Evolutionary conservation across 2,888 invertebrate genomes (phyloP).

Genomic region (Teinopalpus imperialis): DNA sequence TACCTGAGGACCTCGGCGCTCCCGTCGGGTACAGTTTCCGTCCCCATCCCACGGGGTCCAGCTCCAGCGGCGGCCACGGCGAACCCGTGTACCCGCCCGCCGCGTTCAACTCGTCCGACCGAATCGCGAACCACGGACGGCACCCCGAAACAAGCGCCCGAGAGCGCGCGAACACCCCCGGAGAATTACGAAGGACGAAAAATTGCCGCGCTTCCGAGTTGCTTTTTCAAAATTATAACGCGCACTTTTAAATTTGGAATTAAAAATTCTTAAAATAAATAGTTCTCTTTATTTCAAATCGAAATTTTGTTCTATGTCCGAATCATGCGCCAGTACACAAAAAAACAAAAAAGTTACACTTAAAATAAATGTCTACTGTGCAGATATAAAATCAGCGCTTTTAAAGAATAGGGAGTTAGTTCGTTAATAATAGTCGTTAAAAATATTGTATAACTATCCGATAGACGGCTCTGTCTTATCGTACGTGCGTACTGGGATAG

Average conservation of each 20-base stretch:
- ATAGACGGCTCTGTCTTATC: constrained; percentile 73
- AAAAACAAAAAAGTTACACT: constrained; percentile 12
- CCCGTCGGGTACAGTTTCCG: constrained; percentile 90
- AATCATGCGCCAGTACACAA: constrained; percentile 8
- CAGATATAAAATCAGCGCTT: too few relatives aligned
- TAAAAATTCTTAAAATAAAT: background rate
- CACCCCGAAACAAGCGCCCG: constrained; percentile 60
- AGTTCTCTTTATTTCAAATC: background rate
- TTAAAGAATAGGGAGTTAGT: background rate
- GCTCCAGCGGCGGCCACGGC: constrained; percentile 89
- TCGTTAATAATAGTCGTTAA: constrained; percentile 12
- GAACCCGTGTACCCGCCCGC: constrained; percentile 90
- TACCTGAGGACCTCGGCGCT: constrained; percentile 84
- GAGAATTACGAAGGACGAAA: constrained; percentile 46
- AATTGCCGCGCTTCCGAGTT: constrained; percentile 29
- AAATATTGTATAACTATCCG: constrained; percentile 42
- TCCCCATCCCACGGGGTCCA: constrained; percentile 91
- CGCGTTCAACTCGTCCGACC: constrained; percentile 89
- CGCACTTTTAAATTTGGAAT: constrained; percentile 8
- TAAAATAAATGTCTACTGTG: constrained; percentile 15
- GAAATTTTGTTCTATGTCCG: constrained; percentile 1
- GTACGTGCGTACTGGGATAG: constrained; percentile 75
- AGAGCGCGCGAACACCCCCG: constrained; percentile 62
- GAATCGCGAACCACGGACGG: constrained; percentile 82
- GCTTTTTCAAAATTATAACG: constrained; percentile 28